These are phyloP conservation scores for Gerosis bhagava DNA, from an alignment of 2,888 invertebrate species.

Conservation along the genomic window DNA sequence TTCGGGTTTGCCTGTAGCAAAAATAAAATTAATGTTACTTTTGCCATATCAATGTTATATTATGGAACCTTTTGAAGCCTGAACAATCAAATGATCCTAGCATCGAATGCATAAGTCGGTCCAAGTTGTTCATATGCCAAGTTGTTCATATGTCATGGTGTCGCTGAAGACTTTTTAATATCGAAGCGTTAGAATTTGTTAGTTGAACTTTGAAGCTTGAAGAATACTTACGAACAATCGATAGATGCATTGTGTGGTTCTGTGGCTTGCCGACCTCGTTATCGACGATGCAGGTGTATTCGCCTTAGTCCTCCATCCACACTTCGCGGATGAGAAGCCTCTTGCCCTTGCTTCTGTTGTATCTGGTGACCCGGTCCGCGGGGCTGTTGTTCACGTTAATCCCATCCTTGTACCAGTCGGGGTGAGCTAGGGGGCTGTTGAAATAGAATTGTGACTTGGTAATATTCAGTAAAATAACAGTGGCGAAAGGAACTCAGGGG, in stretches of 20 bases:
- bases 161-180: no score
- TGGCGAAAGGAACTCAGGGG: no score
- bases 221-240: constrained; percentile 57
- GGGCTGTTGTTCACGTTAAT: constrained; percentile 49
- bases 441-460: no score
- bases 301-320: constrained; percentile 51
- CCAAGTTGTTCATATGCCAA: no score
- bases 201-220: no score
- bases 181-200: no score
- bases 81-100: no score
- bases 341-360: constrained; percentile 64
- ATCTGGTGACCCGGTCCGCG: constrained; percentile 53
- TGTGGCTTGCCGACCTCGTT: constrained; percentile 54
- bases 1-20: constrained; percentile 50
- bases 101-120: no score
- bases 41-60: no score
- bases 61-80: no score
- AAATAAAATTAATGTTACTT: background rate
- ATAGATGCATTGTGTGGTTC: constrained; percentile 52
- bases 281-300: constrained; percentile 56
- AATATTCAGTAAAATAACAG: no score
- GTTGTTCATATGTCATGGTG: no score
- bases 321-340: constrained; percentile 61
- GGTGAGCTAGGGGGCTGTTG: constrained; percentile 56
- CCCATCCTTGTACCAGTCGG: constrained; percentile 63